Evolutionary conservation across 2,797 vertebrate genomes (phyloP).

Genomic region (Hirundo rustica): DNA sequence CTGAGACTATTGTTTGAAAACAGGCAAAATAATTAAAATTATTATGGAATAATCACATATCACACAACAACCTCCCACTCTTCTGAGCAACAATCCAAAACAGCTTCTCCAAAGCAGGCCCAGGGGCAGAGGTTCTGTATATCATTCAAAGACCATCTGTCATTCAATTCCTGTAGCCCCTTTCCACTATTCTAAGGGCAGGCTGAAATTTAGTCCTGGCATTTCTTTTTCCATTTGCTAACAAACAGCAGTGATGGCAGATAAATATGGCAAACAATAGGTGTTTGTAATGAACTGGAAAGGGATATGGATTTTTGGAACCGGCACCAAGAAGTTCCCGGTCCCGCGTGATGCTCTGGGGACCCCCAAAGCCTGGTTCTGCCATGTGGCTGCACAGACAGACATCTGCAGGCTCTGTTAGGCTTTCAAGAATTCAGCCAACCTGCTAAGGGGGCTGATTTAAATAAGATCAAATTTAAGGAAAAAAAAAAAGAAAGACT

Average conservation of each 20-base stretch:
- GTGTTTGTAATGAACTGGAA: conserved; percentile 83
- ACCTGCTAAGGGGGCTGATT: conserved; percentile 80
- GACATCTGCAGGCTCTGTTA: conserved; percentile 79
- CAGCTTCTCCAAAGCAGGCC: conserved; percentile 83
- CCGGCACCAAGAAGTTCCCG: conserved; percentile 75
- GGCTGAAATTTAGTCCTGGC: conserved; percentile 84
- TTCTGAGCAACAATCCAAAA: conserved; percentile 88
- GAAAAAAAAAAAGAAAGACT: conserved; percentile 1
- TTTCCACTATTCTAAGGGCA: conserved; percentile 77
- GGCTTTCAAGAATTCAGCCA: conserved; percentile 74
- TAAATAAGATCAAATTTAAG: conserved; percentile 75
- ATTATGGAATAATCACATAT: conserved; percentile 90
- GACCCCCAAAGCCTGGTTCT: conserved; percentile 76
- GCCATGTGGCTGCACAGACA: conserved; percentile 81
- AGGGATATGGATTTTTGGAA: conserved; percentile 80
- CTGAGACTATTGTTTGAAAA: conserved; percentile 81
- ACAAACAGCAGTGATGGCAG: conserved; percentile 87
- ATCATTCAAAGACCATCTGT: conserved; percentile 98
- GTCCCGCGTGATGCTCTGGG: conserved; percentile 72
- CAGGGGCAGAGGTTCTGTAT: conserved; percentile 88
- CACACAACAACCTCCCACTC: conserved; percentile 88
- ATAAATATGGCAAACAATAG: conserved; percentile 86
- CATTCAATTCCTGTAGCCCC: conserved; percentile 81
- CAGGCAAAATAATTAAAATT: conserved; percentile 85
- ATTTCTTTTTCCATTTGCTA: conserved; percentile 89